Evolutionary conservation across 1,140 invertebrate species (phyloP).

Genomic region (Helicoverpa armigera): DNA sequence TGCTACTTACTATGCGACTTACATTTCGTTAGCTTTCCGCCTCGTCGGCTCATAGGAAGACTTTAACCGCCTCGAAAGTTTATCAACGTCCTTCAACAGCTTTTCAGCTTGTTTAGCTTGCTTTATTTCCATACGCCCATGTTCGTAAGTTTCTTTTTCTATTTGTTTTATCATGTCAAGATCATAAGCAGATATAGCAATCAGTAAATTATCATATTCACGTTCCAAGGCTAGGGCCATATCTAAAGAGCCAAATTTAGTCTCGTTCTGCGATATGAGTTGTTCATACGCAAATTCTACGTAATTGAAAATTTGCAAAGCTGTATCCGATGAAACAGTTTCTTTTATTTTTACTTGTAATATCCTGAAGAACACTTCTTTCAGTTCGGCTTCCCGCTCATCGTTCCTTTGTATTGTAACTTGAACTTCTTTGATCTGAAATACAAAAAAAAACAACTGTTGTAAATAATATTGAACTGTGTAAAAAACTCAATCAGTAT

Average conservation of each 20-base stretch:
- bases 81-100: constrained; percentile 87
- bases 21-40: constrained; percentile 46
- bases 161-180: constrained; percentile 86
- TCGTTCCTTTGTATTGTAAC: constrained; percentile 70
- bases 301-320: constrained; percentile 87
- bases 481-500: too few relatives aligned
- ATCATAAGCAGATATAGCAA: constrained; percentile 87
- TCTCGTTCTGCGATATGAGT: constrained; percentile 87
- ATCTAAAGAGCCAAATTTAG: constrained; percentile 85
- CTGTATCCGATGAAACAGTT: constrained; percentile 86
- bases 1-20: too few relatives aligned
- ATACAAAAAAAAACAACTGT: too few relatives aligned
- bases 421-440: constrained; percentile 74
- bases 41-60: constrained; percentile 84
- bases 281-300: constrained; percentile 89
- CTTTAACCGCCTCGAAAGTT: constrained; percentile 83
- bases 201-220: constrained; percentile 87
- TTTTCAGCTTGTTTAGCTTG: constrained; percentile 87
- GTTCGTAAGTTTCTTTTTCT: constrained; percentile 88
- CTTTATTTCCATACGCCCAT: constrained; percentile 86
- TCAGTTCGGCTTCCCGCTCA: constrained; percentile 72
- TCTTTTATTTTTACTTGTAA: constrained; percentile 72
- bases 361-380: constrained; percentile 73
- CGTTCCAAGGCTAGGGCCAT: constrained; percentile 89
- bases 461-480: too few relatives aligned